These are phyloP conservation scores for Zenarchopterus dispar DNA, from an alignment of 2,797 vertebrate genomes.

Conservation along the genomic window DNA sequence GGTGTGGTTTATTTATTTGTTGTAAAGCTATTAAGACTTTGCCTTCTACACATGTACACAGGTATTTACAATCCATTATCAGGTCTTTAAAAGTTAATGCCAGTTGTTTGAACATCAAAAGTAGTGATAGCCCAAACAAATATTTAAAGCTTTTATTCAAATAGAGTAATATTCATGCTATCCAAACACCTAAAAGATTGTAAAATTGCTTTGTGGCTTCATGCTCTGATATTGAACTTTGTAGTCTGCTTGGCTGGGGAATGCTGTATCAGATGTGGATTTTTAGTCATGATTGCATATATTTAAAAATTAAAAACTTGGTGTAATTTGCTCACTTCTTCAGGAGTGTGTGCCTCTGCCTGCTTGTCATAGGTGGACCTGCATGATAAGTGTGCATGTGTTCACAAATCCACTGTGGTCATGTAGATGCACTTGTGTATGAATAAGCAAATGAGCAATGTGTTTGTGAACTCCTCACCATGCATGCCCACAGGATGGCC, in stretches of 20 bases:
- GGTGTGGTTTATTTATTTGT: not conserved
- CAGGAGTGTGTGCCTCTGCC: not conserved
- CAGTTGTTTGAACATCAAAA: conserved; percentile 24
- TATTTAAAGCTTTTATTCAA: too few species aligned
- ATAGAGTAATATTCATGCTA: too few species aligned
- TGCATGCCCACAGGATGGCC: conserved; percentile 64
- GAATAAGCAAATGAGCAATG: conserved; percentile 40
- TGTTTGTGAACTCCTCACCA: conserved; percentile 66
- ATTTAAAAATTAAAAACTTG: not conserved
- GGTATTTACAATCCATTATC: not conserved
- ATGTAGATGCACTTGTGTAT: conserved; percentile 26
- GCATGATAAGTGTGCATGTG: conserved; percentile 47
- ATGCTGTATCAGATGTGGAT: not conserved
- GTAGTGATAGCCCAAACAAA: not conserved
- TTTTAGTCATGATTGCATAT: not conserved
- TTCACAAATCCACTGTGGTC: conserved; percentile 14
- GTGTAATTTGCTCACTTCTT: not conserved
- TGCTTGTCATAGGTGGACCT: conserved; percentile 25
- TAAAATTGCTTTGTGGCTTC: conserved; percentile 14
- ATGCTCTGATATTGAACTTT: conserved; percentile 9
- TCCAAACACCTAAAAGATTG: not conserved
- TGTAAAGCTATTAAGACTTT: not conserved
- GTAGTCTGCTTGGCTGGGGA: conserved; percentile 10
- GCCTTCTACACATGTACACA: not conserved
- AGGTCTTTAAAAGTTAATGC: conserved; percentile 11